Base-by-base conservation (phyloP, 2,113 vertebrate species). In the Ardeotis arabs region DNA sequence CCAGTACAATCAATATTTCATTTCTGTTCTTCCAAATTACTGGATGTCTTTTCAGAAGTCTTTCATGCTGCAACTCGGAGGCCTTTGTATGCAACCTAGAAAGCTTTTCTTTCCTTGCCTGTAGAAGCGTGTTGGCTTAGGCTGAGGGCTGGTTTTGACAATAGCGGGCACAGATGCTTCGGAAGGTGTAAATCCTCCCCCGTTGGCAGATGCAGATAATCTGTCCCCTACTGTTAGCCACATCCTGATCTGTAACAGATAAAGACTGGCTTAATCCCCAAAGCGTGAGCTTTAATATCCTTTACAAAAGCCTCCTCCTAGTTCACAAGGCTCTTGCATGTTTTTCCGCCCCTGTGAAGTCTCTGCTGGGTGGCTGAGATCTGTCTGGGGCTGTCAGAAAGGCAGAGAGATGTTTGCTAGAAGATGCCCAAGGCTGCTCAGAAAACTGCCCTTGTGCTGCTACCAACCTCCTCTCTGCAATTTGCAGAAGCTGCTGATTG, bases 211-310 rank as follows among this genome's bases (percentile, higher is more conserved):
- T 92, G 73, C 84, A 93, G 92, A 95, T 96, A 95, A 96, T 96
- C 96, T 94, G 62, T 93, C 45, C 73, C 94, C 90, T 81, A 89
- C 88, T 81, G 88, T 95, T 96, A 93, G 85, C 87, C 80, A 79
- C 69, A 66, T 95, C 89, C 90, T 91, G 90, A 96, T 96, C 96
- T 95, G 89, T 91, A 92, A 89, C 84, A 93, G 92, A 93, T 96
- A 96, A 90, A 92, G 90, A 94, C 84, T 92, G 89, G 47, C 52
- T 89, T 96, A 96, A 96, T 96, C 92, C 74, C 41, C 47, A 84
- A 91, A 93, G 89, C 91, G 95, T 37, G 95, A 93, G 95, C 70
- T 95, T 95, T 95, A 95, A 95, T 95, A 95, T 90, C 79, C 82
- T 90, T 91, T 92, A 69, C 82, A 93, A 93, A 95, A 96, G 75